Conservation (phyloP, 2,113 vertebrate genomes). For the Oreochromis niloticus region DNA sequence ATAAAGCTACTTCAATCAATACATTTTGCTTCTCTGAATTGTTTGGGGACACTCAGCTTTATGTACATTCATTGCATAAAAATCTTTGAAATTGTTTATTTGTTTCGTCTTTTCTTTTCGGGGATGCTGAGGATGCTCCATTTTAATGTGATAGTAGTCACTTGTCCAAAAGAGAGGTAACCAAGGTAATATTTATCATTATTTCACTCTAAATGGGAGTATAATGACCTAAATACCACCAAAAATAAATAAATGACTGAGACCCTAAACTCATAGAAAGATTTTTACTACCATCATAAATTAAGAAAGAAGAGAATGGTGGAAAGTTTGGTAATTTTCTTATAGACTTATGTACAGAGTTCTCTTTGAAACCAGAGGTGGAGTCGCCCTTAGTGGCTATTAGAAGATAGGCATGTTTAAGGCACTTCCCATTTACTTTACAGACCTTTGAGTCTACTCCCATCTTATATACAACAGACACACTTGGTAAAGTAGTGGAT, state of each 20-base stretch:
- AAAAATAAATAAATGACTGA: neutral
- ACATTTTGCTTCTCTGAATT: neutral
- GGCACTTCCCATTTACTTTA: neutral
- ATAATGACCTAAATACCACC: neutral
- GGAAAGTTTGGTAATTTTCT: neutral
- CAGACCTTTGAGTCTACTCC: neutral
- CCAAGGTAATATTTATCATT: neutral
- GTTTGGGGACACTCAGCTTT: neutral
- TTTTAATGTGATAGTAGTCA: neutral
- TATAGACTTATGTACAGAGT: neutral
- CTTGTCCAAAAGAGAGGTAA: neutral
- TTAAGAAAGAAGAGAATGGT: neutral
- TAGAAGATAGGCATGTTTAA: neutral
- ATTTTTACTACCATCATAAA: neutral
- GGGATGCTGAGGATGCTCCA: neutral
- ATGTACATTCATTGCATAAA: neutral
- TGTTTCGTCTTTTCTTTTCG: neutral
- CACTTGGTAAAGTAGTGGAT: neutral
- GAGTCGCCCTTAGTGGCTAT: neutral
- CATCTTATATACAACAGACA: neutral
- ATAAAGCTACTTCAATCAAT: neutral
- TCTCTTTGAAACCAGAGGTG: neutral
- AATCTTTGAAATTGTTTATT: neutral
- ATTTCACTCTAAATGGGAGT: neutral
- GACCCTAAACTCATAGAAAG: neutral